Percentiles rank a stretch among this genome's conserved stretches.
These are phyloP conservation scores for Hypomecis atomaria DNA, from an alignment of 2,888 invertebrate genomes.

Conservation along the genomic window DNA sequence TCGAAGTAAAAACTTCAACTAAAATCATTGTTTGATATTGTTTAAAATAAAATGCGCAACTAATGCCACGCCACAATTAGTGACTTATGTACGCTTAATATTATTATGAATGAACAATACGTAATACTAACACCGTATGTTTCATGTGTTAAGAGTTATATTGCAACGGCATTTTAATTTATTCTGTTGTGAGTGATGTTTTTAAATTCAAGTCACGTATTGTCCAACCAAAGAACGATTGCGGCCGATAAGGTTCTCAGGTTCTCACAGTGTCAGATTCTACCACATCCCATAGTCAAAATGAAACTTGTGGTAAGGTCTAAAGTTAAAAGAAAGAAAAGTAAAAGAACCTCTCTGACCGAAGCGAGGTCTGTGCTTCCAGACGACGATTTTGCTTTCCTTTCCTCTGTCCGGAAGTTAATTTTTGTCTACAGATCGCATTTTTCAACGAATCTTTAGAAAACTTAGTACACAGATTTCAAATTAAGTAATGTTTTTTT, in stretches of 20 bases:
- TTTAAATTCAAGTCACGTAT: constrained; percentile 47
- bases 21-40: neutral
- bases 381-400: too few relatives aligned
- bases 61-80: neutral
- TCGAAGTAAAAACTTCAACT: too few relatives aligned
- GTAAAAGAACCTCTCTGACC: too few relatives aligned
- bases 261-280: neutral
- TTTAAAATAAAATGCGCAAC: neutral
- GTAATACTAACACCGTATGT: constrained; percentile 3
- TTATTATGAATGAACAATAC: neutral
- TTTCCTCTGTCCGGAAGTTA: too few relatives aligned
- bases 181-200: constrained; percentile 15
- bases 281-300: neutral
- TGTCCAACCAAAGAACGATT: constrained; percentile 48
- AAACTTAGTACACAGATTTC: too few relatives aligned
- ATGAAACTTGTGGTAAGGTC: neutral
- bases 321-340: too few relatives aligned
- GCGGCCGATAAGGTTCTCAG: constrained; percentile 48
- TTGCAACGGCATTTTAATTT: constrained; percentile 4
- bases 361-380: too few relatives aligned
- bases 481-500: too few relatives aligned
- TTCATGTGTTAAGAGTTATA: neutral
- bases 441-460: too few relatives aligned
- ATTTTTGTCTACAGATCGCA: too few relatives aligned
- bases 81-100: neutral